These are phyloP conservation scores for Aphrophora alni DNA, from an alignment of 2,888 invertebrate genomes.

Conservation along the genomic window DNA sequence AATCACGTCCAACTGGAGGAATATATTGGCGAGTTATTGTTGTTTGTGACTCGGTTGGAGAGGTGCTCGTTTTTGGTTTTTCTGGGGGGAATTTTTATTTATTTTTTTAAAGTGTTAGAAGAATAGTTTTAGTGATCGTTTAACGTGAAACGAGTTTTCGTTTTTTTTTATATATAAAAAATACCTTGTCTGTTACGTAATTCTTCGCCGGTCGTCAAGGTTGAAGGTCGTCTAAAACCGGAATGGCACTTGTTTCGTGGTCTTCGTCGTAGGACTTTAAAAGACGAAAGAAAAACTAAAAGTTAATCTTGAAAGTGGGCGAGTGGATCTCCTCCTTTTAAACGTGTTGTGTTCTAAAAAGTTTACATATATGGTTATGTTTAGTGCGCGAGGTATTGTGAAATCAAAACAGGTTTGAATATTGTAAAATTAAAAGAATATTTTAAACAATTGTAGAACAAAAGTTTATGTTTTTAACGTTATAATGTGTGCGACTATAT, in stretches of 20 bases:
- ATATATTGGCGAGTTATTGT: conserved; percentile 1
- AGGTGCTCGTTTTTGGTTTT: neutral
- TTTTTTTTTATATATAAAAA: too few species aligned
- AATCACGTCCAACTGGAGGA: neutral
- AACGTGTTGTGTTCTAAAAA: neutral
- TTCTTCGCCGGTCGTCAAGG: neutral
- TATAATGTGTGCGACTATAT: neutral
- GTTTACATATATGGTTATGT: neutral
- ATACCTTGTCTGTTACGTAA: neutral
- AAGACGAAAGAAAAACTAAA: neutral
- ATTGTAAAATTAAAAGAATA: neutral
- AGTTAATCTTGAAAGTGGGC: neutral
- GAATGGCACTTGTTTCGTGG: conserved; percentile 2
- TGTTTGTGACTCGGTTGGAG: neutral
- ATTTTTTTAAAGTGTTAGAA: neutral
- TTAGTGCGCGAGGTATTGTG: neutral
- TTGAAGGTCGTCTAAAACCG: neutral
- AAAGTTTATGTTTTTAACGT: neutral
- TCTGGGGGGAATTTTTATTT: neutral
- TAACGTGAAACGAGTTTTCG: neutral
- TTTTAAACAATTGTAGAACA: neutral
- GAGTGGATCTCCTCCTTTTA: neutral
- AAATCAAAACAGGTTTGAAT: neutral
- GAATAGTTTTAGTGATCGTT: neutral
- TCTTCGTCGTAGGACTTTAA: neutral